These are phyloP conservation scores for Lasioglossum calceatum DNA, from an alignment of 2,888 invertebrate genomes.

Conservation along the genomic window DNA sequence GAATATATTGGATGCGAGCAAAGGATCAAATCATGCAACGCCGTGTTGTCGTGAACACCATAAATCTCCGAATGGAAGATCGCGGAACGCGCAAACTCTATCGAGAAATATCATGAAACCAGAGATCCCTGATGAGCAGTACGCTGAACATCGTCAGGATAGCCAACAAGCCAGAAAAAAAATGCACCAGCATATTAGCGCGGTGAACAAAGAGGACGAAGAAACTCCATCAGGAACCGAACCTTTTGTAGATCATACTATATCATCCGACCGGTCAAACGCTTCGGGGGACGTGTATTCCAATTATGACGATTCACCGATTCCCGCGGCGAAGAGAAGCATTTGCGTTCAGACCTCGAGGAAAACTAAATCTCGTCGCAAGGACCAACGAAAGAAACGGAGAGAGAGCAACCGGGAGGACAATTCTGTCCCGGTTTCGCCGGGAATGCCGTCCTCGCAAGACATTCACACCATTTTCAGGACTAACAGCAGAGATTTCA, in stretches of 20 bases:
- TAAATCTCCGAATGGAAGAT: not conserved
- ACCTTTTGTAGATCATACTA: not conserved
- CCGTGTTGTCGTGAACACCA: too few relatives aligned
- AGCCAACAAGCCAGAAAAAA: not conserved
- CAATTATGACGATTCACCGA: not conserved
- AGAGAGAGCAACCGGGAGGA: not conserved
- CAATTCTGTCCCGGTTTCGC: not conserved
- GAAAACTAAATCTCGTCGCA: not conserved
- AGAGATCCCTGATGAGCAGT: not conserved
- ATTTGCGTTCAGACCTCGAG: slow-evolving; percentile 21
- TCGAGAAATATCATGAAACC: not conserved
- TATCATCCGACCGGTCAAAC: not conserved
- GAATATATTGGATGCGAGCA: not conserved
- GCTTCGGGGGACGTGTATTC: too few relatives aligned
- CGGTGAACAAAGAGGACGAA: too few relatives aligned
- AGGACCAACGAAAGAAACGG: not conserved
- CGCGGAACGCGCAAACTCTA: not conserved
- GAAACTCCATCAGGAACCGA: not conserved
- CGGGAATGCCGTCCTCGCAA: not conserved
- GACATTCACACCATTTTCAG: slow-evolving; percentile 38
- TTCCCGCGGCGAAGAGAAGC: not conserved
- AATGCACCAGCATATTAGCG: too few relatives aligned
- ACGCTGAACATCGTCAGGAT: not conserved
- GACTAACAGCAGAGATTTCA: slow-evolving; percentile 1
- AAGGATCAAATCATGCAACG: not conserved